These are phyloP conservation scores for Tenebrosternarchus preto DNA, from an alignment of 2,113 vertebrate genomes.

Conservation along the genomic window DNA sequence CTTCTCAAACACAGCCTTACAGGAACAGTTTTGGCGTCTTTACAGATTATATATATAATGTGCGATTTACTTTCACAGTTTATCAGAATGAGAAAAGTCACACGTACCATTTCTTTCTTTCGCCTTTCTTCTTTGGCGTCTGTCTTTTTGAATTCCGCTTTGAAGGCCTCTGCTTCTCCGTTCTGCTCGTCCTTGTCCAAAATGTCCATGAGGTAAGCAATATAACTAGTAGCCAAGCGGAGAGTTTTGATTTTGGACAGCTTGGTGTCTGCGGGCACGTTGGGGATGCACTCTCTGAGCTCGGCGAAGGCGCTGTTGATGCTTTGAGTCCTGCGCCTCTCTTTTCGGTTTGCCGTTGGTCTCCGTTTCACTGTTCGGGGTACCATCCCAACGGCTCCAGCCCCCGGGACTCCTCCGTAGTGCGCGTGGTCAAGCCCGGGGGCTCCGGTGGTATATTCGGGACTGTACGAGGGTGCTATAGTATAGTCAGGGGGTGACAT, in stretches of 20 bases:
- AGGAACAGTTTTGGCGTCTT: too few relatives aligned
- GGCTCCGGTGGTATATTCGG: conserved; percentile 87
- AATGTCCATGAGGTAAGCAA: conserved; percentile 99
- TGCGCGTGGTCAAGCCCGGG: conserved; percentile 85
- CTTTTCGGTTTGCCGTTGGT: conserved; percentile 96
- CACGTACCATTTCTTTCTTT: conserved; percentile 94
- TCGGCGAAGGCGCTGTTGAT: conserved; percentile 99
- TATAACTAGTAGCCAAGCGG: conserved; percentile 96
- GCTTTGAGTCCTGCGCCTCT: conserved; percentile 96
- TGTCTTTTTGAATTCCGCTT: conserved; percentile 96
- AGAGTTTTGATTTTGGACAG: conserved; percentile 98
- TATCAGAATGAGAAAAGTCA: not conserved
- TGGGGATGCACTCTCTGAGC: conserved; percentile 94
- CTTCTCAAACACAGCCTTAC: too few relatives aligned
- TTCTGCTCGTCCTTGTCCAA: conserved; percentile 96
- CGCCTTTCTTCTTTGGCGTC: conserved; percentile 93
- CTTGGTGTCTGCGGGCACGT: conserved; percentile 96
- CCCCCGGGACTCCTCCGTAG: conserved; percentile 83
- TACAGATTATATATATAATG: not conserved
- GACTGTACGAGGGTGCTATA: conserved; percentile 92
- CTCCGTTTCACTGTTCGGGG: conserved; percentile 87
- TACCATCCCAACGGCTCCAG: conserved; percentile 78
- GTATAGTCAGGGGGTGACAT: conserved; percentile 95
- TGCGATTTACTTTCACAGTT: not conserved
- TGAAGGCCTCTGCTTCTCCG: conserved; percentile 96